These are phyloP conservation scores for Drosophila burlai DNA, from an alignment of 1,140 invertebrate species.

Conservation along the genomic window DNA sequence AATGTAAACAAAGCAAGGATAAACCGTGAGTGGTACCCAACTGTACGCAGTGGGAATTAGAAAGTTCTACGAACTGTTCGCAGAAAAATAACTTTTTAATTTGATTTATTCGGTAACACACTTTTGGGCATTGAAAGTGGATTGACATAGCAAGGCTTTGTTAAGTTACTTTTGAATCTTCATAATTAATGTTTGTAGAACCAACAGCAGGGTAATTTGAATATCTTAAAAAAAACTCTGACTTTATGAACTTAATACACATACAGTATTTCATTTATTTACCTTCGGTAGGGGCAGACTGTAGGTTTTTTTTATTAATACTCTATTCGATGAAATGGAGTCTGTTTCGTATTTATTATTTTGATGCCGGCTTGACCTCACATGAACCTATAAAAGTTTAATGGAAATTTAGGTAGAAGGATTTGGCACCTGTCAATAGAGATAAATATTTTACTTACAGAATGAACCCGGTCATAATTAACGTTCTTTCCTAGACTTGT, in stretches of 20 bases:
- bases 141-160: not conserved
- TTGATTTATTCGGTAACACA: slow-evolving; percentile 27
- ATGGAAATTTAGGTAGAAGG: not conserved
- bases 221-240: not conserved
- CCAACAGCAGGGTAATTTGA: not conserved
- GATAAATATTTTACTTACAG: slow-evolving; percentile 48
- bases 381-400: slow-evolving; percentile 37
- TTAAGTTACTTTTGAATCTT: not conserved
- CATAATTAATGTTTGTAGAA: not conserved
- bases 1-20: slow-evolving; percentile 26
- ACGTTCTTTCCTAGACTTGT: slow-evolving; percentile 49
- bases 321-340: slow-evolving; percentile 37
- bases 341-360: slow-evolving; percentile 32
- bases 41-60: slow-evolving; percentile 21
- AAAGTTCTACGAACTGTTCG: slow-evolving; percentile 19
- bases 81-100: slow-evolving; percentile 35
- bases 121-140: slow-evolving; percentile 1
- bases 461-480: slow-evolving; percentile 63
- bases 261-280: not conserved
- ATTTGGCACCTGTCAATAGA: not conserved
- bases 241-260: not conserved
- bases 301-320: slow-evolving; percentile 55
- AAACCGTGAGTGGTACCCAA: slow-evolving; percentile 9
- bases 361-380: slow-evolving; percentile 40
- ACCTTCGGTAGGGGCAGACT: slow-evolving; percentile 56